phyloP scores from a whole-genome alignment of 1,140 invertebrate genomes.

The Cryptotermes secundus region DNA sequence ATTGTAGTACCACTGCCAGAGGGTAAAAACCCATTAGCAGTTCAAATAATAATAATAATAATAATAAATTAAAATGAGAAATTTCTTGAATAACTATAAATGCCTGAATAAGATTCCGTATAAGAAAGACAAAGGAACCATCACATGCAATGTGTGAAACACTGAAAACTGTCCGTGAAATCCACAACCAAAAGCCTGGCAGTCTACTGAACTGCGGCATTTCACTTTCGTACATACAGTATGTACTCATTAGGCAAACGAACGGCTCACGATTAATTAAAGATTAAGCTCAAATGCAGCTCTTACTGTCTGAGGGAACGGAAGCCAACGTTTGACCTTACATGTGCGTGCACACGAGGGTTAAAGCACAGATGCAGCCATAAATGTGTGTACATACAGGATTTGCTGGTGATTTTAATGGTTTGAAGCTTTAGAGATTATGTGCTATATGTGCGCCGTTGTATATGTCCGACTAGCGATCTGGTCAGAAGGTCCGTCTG shows the following conservation, averaged over 20 bases:
- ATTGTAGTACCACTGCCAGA: too few species aligned
- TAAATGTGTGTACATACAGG: conserved; percentile 16
- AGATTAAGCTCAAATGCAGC: background rate
- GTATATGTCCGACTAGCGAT: background rate
- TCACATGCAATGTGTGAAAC: too few species aligned
- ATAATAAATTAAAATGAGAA: too few species aligned
- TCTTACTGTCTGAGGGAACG: background rate
- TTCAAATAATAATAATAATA: too few species aligned
- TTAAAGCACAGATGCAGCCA: background rate
- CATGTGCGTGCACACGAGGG: background rate
- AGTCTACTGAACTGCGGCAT: background rate
- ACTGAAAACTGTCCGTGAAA: too few species aligned
- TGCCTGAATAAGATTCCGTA: too few species aligned
- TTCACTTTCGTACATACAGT: background rate
- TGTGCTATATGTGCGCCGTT: background rate
- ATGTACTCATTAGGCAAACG: background rate
- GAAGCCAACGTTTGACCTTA: background rate
- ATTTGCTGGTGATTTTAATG: conserved; percentile 9
- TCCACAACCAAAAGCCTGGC: too few species aligned
- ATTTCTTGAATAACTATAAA: too few species aligned
- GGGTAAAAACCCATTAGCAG: too few species aligned
- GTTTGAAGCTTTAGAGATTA: background rate
- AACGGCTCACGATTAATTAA: background rate
- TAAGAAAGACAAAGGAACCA: too few species aligned
- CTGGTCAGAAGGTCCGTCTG: background rate